Percentiles rank a stretch among this genome's conserved stretches.
phyloP scores from a whole-genome alignment of 2,113 vertebrate species.

The Oxyruncus cristatus region DNA sequence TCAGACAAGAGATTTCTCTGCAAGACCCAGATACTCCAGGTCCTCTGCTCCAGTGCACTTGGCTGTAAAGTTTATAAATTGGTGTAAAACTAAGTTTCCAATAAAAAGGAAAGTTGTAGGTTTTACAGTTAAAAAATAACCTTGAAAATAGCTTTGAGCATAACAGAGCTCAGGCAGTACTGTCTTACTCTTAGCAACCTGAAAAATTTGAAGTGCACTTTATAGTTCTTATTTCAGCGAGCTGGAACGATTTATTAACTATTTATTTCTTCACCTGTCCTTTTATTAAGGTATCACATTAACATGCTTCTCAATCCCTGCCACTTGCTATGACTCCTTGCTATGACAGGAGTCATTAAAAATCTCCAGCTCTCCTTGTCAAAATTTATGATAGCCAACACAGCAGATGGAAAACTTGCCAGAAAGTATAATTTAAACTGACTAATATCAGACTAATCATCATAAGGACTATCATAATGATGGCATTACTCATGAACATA shows the following conservation, averaged over 20 bases:
- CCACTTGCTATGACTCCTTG: neutral
- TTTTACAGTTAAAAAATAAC: neutral
- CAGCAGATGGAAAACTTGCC: neutral
- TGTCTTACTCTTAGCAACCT: neutral
- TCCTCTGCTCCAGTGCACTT: neutral
- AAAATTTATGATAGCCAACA: neutral
- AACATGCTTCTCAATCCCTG: neutral
- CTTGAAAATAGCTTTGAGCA: neutral
- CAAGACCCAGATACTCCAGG: neutral
- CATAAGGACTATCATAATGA: neutral
- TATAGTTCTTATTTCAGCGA: neutral
- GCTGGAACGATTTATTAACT: neutral
- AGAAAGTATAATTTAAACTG: constrained; percentile 6
- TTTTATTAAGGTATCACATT: neutral
- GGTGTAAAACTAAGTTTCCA: neutral
- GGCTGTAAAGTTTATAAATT: neutral
- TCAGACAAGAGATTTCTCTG: neutral
- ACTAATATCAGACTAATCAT: constrained; percentile 4
- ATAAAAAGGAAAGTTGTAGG: neutral
- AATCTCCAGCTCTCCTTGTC: neutral
- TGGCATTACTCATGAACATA: neutral
- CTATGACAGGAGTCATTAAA: neutral
- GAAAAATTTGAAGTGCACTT: neutral
- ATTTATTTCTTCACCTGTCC: neutral
- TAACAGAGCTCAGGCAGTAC: neutral